A percentile compares a stretch with the other conserved stretches of the same genome.
phyloP scores from a whole-genome alignment of 2,113 vertebrate genomes.

The Hydropotes inermis region DNA sequence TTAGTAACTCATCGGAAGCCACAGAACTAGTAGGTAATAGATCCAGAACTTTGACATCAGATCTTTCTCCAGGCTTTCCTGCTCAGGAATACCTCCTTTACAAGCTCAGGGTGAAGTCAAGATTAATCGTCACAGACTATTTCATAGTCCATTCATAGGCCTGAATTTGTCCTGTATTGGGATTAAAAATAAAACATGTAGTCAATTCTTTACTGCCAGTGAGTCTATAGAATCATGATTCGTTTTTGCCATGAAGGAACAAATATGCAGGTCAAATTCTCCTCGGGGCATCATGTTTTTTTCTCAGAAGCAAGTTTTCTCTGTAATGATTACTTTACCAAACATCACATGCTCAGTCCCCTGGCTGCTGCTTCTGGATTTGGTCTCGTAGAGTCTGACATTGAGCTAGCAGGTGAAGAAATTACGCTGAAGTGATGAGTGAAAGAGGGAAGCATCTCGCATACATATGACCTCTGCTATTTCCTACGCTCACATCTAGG shows the following conservation, averaged over 20 bases:
- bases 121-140: conserved; percentile 7
- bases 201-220: conserved; percentile 41
- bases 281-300: neutral
- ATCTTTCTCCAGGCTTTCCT: neutral
- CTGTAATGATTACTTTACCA: conserved; percentile 53
- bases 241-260: conserved; percentile 54
- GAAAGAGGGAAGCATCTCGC: neutral
- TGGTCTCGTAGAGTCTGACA: conserved; percentile 41
- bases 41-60: neutral
- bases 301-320: conserved; percentile 8
- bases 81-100: neutral
- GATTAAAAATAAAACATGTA: conserved; percentile 36
- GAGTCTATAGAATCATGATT: conserved; percentile 35
- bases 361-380: conserved; percentile 20
- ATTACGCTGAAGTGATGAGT: conserved; percentile 34
- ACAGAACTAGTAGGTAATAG: neutral
- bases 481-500: neutral
- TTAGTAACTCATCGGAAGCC: neutral
- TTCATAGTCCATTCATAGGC: neutral
- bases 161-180: neutral
- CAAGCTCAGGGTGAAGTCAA: neutral
- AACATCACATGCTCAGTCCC: conserved; percentile 32
- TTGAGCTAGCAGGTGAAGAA: conserved; percentile 51
- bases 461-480: neutral
- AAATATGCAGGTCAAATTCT: conserved; percentile 52